Conservation (phyloP, 2,113 vertebrate species). For the Cyanoliseus patagonus region DNA sequence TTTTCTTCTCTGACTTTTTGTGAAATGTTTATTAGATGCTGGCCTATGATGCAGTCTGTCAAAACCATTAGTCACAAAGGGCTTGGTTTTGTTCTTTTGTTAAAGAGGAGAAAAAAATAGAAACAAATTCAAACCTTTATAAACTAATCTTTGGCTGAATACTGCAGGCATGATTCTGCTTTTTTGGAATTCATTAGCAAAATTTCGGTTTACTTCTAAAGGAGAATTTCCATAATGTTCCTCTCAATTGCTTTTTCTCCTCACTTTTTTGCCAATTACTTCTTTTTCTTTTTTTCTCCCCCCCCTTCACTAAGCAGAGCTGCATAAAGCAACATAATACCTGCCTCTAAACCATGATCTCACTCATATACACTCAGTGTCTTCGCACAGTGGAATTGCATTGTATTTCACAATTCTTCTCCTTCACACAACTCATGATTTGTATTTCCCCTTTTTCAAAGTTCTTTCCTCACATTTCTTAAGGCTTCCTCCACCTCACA, state of each 20-base stretch:
- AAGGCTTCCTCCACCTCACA: background rate
- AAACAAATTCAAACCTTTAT: background rate
- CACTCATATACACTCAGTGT: background rate
- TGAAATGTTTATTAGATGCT: background rate
- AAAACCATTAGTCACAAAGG: background rate
- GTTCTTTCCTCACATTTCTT: background rate
- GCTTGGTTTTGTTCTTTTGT: background rate
- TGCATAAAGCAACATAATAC: background rate
- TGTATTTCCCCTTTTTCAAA: background rate
- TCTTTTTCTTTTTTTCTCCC: accelerated
- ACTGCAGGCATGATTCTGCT: background rate
- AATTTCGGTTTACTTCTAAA: background rate
- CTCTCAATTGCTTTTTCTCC: background rate
- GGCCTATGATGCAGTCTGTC: background rate
- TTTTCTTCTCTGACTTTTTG: background rate
- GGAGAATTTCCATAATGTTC: background rate
- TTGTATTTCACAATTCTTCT: background rate
- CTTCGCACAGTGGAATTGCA: background rate
- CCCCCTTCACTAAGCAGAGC: background rate
- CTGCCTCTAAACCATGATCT: background rate
- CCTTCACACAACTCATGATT: background rate
- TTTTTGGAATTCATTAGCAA: background rate
- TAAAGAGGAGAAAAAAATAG: background rate
- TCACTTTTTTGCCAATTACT: background rate
- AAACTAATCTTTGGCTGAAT: background rate